Base-by-base conservation (phyloP, 2,113 vertebrate species). In the Manacus vitellinus region DNA sequence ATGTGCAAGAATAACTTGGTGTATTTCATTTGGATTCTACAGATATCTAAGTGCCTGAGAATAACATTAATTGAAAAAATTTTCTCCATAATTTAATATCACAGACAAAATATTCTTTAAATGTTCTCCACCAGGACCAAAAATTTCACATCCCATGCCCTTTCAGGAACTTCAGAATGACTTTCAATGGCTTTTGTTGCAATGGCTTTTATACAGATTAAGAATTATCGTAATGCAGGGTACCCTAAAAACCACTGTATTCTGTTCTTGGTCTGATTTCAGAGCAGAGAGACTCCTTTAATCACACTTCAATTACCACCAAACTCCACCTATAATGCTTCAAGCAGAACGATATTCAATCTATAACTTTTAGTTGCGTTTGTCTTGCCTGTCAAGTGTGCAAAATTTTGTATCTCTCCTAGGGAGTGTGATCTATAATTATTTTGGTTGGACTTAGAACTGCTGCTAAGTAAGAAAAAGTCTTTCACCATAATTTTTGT, bases 381-480 rank as follows among this genome's bases (percentile, higher is more conserved):
- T 87, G 28, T 68, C 17, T 63, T 75, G 16, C 56, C 31, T 75
- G 24, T 52, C 31, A 68, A 39, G 8, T 13, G 8, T 67, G 51
- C 10, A 33, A 67, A 22, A 16, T 44, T 44, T 44, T 16, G 37
- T 33, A 51, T 13, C 14, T 39, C 27, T 86, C 21, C 12, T 62
- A 63, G 31, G 8, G 37, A 54, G 14, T 35, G 55, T 28, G 73
- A 31, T 47, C n/a, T 85, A 73, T 82, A 90, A 56, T 21, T 35
- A 35, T 65, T 67, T 84, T 43, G 2, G 25, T 85, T 92, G 65
- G 67, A 89, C 12, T 27, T 43, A 35, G 8, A 28, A 52, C 4
- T 70, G 77, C 62, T 71, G 24, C 6, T 73, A 83, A 72, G n/a
- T 68, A 73, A 91, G 22, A 30, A 85, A 74, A 94, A 94, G 46